A percentile compares a stretch with the other conserved stretches of the same genome.
Conservation (phyloP, 2,797 vertebrate genomes). For the Gymnodraco acuticeps region DNA sequence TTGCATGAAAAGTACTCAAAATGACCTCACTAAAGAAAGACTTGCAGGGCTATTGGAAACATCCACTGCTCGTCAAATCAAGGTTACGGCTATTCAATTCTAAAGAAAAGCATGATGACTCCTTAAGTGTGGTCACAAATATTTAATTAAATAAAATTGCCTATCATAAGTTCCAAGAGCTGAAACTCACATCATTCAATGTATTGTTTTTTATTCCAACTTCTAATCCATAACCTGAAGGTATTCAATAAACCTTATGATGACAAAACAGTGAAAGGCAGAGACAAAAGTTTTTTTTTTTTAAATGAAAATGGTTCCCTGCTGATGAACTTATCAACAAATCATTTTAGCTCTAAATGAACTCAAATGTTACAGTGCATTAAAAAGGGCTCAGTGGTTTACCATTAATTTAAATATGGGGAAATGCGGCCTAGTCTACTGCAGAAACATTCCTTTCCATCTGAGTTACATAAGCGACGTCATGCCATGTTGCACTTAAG, state of each 20-base stretch:
- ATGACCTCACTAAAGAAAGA: slow-evolving; percentile 39
- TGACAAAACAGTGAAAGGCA: neutral
- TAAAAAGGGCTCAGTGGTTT: slow-evolving; percentile 10
- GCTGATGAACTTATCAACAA: neutral
- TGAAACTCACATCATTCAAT: neutral
- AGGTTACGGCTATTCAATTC: slow-evolving; percentile 11
- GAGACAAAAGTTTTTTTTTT: neutral
- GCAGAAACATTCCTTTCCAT: slow-evolving; percentile 38
- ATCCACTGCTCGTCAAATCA: neutral
- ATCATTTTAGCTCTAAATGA: neutral
- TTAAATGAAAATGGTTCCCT: neutral
- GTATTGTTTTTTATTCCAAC: neutral
- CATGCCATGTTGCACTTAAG: slow-evolving; percentile 20
- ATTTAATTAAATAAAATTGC: neutral
- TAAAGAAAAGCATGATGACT: neutral
- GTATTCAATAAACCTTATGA: neutral
- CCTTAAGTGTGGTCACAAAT: neutral
- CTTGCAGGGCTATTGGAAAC: slow-evolving; percentile 9
- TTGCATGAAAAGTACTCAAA: slow-evolving; percentile 19
- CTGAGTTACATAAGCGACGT: slow-evolving; percentile 35
- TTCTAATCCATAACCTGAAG: neutral
- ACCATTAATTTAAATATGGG: slow-evolving; percentile 11
- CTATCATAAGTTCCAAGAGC: neutral
- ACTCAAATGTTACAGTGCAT: neutral
- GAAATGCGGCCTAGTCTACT: neutral